Percentiles rank a stretch among this genome's conserved stretches.
Evolutionary conservation across 2,113 vertebrate species (phyloP).

Genomic region (Craseonycteris thonglongyai): DNA sequence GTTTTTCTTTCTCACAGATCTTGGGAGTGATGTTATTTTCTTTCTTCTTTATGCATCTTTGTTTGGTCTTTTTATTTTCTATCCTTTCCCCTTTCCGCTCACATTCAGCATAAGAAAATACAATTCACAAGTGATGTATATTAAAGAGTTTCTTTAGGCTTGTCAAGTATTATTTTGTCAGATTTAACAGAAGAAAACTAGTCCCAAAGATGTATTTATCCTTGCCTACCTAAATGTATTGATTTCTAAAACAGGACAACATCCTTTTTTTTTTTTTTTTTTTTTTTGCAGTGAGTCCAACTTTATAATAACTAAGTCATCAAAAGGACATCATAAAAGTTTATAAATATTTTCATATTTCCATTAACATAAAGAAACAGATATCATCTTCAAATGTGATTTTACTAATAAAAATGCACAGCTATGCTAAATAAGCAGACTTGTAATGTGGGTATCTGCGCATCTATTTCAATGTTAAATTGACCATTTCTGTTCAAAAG

Average conservation of each 20-base stretch:
- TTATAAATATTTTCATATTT: constrained; percentile 13
- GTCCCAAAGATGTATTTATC: constrained; percentile 46
- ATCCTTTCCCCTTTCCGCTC: neutral
- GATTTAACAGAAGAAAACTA: constrained; percentile 64
- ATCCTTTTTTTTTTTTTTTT: neutral
- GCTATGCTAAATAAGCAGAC: neutral
- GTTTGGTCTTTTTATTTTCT: neutral
- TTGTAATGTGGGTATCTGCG: neutral
- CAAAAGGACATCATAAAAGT: constrained; percentile 40
- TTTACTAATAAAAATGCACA: neutral
- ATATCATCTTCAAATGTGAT: constrained; percentile 44
- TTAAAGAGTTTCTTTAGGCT: constrained; percentile 70
- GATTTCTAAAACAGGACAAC: constrained; percentile 46
- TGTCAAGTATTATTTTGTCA: constrained; percentile 65
- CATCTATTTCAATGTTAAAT: neutral
- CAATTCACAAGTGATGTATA: constrained; percentile 60
- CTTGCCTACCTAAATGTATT: constrained; percentile 49
- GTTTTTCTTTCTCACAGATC: constrained; percentile 73
- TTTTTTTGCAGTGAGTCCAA: constrained; percentile 38
- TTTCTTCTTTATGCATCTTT: constrained; percentile 72
- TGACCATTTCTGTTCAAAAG: constrained; percentile 15
- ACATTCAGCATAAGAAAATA: constrained; percentile 70
- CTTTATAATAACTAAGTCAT: constrained; percentile 61
- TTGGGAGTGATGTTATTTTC: constrained; percentile 71
- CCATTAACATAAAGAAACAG: constrained; percentile 30